Evolutionary conservation across 2,888 invertebrate species (phyloP), one percentile per base, ranked within the genome.

Genomic region (Tachina lurida): DNA sequence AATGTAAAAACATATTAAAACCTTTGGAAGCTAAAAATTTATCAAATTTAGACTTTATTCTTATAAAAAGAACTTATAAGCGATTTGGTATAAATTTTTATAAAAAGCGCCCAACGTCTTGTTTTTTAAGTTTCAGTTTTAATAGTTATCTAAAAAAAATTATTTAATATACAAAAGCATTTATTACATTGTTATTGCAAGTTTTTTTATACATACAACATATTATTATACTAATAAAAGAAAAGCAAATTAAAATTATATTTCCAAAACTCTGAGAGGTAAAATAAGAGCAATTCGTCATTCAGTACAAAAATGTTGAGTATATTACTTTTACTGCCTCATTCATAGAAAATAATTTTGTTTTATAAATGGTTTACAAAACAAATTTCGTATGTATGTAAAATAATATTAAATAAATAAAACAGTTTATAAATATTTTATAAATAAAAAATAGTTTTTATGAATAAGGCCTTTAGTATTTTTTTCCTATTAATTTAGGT

Each of bases 41-140:
- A 54, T 71, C 10, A 58, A 22, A 62, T 74, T 73, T 58, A 52
- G 52, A 58, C 19, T 58, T 54, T 47, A 52, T 65, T 41, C 10
- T 67, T 31, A 45, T 7, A 67, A 83, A 73, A 45, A 68, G 54
- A 76, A 54, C 19, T 58, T 71, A 41, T 52, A 84, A 80, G 76
- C 80, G 80, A 71, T 80, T 76, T 71, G 80, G 67, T 80, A 67
- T 68, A 76, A 1, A 39, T 65, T 65, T 67, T 76, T 56, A 19
- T 39, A 39, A 52, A 70, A 71, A 49, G 68, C 62, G 67, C 19
- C 19, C 41, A n/a, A 70, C 22, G 52, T 76, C 41, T 31, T n/a
- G n/a, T 5, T 43, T 19, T 43, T 39, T 31, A 31, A 31, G 31
- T 47, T 52, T 45, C 39, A 31, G 68, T 77, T 65, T 60, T 60